Evolutionary conservation across 2,113 vertebrate genomes (phyloP).

Genomic region (Semicossyphus pulcher): DNA sequence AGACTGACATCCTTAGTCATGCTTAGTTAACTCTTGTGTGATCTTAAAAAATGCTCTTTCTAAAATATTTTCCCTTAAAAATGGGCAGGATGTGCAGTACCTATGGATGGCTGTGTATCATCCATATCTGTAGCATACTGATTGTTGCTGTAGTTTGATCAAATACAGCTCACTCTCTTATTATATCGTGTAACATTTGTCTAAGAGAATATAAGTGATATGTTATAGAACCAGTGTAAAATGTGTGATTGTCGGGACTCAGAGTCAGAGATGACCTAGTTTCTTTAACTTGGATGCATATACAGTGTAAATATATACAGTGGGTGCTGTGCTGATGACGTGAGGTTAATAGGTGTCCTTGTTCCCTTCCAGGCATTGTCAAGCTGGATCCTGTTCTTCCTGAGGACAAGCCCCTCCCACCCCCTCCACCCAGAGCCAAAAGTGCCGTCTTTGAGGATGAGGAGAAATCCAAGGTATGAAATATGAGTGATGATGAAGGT

Average conservation of each 20-base stretch:
- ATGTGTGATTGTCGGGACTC: neutral
- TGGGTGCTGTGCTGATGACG: neutral
- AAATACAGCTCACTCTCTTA: neutral
- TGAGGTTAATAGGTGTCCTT: constrained; percentile 31
- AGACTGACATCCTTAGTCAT: constrained; percentile 14
- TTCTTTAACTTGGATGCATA: neutral
- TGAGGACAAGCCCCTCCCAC: constrained; percentile 85
- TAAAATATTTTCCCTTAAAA: neutral
- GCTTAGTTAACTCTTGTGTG: neutral
- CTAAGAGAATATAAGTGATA: neutral
- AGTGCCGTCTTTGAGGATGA: constrained; percentile 96
- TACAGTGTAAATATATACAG: constrained; percentile 2
- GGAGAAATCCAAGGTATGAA: constrained; percentile 96
- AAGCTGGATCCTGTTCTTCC: constrained; percentile 93
- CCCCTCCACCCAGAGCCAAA: constrained; percentile 88
- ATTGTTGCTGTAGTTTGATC: neutral
- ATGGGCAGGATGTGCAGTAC: neutral
- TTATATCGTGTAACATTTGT: neutral
- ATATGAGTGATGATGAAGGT: neutral
- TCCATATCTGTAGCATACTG: neutral
- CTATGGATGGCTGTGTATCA: neutral
- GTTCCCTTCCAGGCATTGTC: constrained; percentile 89
- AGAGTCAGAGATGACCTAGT: neutral
- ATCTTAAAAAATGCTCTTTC: constrained; percentile 1
- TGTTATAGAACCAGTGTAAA: neutral